Conservation (phyloP, 1,140 invertebrate genomes). For the Spodoptera frugiperda region DNA sequence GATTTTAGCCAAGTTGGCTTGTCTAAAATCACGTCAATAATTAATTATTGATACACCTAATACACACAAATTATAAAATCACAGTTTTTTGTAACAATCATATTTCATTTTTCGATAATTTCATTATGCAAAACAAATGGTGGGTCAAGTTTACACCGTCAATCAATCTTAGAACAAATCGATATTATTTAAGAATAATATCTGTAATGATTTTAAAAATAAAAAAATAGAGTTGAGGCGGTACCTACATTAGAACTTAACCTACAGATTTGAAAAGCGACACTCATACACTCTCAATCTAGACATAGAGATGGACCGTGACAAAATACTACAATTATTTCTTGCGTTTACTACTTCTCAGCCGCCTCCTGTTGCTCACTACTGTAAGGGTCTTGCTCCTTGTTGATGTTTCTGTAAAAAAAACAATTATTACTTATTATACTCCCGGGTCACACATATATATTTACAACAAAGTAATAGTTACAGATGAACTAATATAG, state of each 20-base stretch:
- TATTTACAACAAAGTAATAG: too few relatives aligned
- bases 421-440: not conserved
- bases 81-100: conserved; percentile 43
- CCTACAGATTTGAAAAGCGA: conserved; percentile 36
- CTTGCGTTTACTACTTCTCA: conserved; percentile 72
- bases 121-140: conserved; percentile 37
- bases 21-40: conserved; percentile 12
- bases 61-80: conserved; percentile 37
- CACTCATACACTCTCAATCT: conserved; percentile 28
- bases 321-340: conserved; percentile 47
- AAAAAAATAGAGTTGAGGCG: conserved; percentile 38
- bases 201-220: not conserved
- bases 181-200: conserved; percentile 16
- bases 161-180: conserved; percentile 32
- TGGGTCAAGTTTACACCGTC: conserved; percentile 33
- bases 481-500: too few relatives aligned
- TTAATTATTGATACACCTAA: conserved; percentile 4
- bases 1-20: not conserved
- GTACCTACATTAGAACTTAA: conserved; percentile 46
- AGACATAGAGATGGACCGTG: not conserved
- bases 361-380: conserved; percentile 64
- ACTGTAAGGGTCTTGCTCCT: conserved; percentile 54
- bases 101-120: conserved; percentile 31
- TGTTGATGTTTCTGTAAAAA: conserved; percentile 51
- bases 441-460: too few relatives aligned